Conservation (phyloP, 2,113 vertebrate genomes). For the Prunella himalayana region DNA sequence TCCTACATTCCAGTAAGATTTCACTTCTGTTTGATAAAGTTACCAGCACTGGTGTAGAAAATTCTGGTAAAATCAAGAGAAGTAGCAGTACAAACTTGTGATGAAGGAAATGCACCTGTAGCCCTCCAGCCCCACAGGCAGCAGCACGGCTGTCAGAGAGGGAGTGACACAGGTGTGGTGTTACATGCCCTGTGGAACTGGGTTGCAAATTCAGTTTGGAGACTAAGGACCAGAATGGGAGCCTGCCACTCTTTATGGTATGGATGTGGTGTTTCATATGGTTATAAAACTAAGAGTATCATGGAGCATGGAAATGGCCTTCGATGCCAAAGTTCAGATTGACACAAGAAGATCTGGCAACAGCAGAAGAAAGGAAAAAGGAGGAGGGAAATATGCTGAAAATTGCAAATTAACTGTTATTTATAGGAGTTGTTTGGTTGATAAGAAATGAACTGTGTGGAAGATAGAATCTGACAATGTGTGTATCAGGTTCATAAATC, state of each 20-base stretch:
- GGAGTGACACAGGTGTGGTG: not conserved
- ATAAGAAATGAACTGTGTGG: not conserved
- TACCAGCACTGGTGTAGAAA: not conserved
- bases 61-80: not conserved
- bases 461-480: too few species aligned
- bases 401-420: not conserved
- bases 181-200: not conserved
- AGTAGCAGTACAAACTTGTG: not conserved
- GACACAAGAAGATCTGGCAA: not conserved
- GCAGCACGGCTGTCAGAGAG: not conserved
- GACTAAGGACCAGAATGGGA: not conserved
- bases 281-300: not conserved
- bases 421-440: not conserved
- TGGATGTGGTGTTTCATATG: not conserved
- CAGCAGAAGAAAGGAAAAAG: not conserved
- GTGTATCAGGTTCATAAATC: not conserved
- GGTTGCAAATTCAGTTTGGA: not conserved
- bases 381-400: not conserved
- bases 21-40: not conserved
- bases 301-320: not conserved
- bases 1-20: not conserved
- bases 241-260: not conserved
- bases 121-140: not conserved
- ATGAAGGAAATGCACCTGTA: not conserved
- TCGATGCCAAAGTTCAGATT: not conserved